Conservation (phyloP, 2,797 vertebrate genomes). For the Muraenolepis orangiensis region DNA sequence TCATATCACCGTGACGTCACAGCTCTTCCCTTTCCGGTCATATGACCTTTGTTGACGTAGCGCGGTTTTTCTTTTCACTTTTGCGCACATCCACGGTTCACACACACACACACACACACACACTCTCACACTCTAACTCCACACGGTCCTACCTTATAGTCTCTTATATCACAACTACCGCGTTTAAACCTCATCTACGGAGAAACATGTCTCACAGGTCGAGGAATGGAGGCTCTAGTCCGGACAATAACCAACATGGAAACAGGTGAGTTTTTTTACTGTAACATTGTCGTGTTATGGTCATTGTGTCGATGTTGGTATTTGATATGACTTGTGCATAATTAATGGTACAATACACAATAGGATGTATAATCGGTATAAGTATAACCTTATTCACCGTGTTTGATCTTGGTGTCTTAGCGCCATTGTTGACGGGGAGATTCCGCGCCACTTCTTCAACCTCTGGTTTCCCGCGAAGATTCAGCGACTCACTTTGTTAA, state of each 20-base stretch:
- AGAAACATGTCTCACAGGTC: conserved; percentile 44
- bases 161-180: too few relatives aligned
- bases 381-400: not conserved
- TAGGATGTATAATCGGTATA: too few relatives aligned
- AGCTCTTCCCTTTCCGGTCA: not conserved
- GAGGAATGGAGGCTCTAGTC: conserved; percentile 13
- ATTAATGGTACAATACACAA: too few relatives aligned
- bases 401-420: not conserved
- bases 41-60: not conserved
- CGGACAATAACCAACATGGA: conserved; percentile 3
- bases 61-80: conserved; percentile 6
- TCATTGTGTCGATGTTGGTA: not conserved
- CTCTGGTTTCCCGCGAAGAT: not conserved
- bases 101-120: not conserved
- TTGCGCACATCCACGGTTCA: not conserved
- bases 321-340: too few relatives aligned
- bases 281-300: too few relatives aligned
- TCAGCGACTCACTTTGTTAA: too few relatives aligned
- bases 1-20: not conserved
- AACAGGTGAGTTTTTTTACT: conserved; percentile 20
- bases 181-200: not conserved
- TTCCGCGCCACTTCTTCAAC: not conserved
- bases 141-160: too few relatives aligned
- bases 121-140: too few relatives aligned
- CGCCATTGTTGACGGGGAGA: not conserved